Conservation (phyloP, 2,797 vertebrate genomes). For the Lithobates sylvaticus region DNA sequence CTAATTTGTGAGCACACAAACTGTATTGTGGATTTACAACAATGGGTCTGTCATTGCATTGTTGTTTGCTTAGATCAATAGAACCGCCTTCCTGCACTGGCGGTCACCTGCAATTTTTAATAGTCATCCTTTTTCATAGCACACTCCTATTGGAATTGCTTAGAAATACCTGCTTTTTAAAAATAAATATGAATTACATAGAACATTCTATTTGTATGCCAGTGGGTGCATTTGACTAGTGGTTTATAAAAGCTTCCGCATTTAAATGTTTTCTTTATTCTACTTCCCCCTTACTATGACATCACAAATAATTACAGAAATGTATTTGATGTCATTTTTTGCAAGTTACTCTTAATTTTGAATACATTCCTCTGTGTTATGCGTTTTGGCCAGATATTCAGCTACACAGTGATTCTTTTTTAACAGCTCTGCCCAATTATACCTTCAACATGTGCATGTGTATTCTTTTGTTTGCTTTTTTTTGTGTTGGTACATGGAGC, state of each 20-base stretch:
- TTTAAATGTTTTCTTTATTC: neutral
- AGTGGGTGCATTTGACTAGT: neutral
- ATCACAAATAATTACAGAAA: too few relatives aligned
- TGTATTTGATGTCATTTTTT: too few relatives aligned
- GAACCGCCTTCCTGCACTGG: neutral
- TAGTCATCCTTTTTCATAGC: neutral
- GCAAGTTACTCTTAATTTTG: too few relatives aligned
- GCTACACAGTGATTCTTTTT: too few relatives aligned
- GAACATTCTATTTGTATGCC: too few relatives aligned
- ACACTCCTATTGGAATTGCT: neutral
- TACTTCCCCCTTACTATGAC: too few relatives aligned
- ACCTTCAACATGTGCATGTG: too few relatives aligned
- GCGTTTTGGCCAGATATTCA: too few relatives aligned
- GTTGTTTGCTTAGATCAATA: neutral
- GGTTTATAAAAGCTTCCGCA: neutral
- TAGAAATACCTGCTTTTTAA: neutral
- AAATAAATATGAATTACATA: neutral
- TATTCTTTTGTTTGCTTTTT: too few relatives aligned
- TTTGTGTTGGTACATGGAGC: too few relatives aligned
- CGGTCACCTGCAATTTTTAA: neutral
- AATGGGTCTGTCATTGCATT: neutral
- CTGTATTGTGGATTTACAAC: constrained; percentile 18
- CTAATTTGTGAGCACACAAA: constrained; percentile 40
- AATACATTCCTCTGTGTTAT: too few relatives aligned
- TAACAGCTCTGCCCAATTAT: too few relatives aligned